Evolutionary conservation across 2,888 invertebrate species (phyloP).

Genomic region (Muscina levida): DNA sequence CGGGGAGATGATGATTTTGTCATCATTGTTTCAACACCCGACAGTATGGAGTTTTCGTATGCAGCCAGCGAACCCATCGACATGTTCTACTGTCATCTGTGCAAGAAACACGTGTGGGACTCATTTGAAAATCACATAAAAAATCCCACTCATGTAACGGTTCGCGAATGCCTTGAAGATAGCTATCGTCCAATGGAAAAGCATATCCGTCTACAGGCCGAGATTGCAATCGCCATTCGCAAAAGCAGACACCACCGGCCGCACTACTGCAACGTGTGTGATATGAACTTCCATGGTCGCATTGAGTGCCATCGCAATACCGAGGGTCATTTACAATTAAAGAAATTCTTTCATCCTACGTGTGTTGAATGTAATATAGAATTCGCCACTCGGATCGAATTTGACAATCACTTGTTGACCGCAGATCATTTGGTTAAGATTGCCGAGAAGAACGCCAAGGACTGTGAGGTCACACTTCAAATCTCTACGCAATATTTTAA

Average conservation of each 20-base stretch:
- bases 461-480: slow-evolving; percentile 78
- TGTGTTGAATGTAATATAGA: slow-evolving; percentile 90
- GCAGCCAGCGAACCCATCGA: slow-evolving; percentile 80
- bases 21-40: slow-evolving; percentile 42
- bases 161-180: slow-evolving; percentile 80
- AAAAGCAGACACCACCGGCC: slow-evolving; percentile 84
- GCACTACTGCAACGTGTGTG: slow-evolving; percentile 94
- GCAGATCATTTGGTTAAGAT: slow-evolving; percentile 87
- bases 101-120: slow-evolving; percentile 91
- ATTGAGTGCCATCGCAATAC: slow-evolving; percentile 90
- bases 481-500: slow-evolving; percentile 81
- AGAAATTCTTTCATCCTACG: slow-evolving; percentile 91
- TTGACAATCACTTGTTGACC: slow-evolving; percentile 90
- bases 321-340: slow-evolving; percentile 90
- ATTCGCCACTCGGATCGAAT: slow-evolving; percentile 91
- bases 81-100: slow-evolving; percentile 89
- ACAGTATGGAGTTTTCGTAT: slow-evolving; percentile 77
- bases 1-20: no score
- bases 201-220: slow-evolving; percentile 88
- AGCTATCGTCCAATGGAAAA: slow-evolving; percentile 80
- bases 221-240: slow-evolving; percentile 88
- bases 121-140: slow-evolving; percentile 89
- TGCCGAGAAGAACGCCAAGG: slow-evolving; percentile 80
- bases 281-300: slow-evolving; percentile 89
- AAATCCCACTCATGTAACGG: slow-evolving; percentile 81